Conservation (phyloP, 2,113 vertebrate species). For the Microcebus ravelobensis region DNA sequence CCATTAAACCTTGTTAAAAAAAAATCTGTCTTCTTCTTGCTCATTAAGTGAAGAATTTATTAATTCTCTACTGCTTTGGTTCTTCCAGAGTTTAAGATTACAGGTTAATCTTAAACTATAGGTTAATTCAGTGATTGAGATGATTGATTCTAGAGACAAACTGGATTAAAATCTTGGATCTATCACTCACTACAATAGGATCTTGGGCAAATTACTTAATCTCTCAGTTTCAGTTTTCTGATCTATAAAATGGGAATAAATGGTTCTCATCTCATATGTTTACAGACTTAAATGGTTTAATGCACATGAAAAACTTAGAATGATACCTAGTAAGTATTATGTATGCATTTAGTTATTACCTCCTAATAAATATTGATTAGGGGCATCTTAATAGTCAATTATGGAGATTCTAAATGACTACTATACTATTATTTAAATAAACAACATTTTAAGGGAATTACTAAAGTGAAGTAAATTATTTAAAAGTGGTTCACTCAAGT, state of each 20-base stretch:
- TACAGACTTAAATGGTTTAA: neutral
- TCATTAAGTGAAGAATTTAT: conserved; percentile 35
- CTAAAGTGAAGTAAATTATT: conserved; percentile 1
- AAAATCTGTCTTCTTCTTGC: neutral
- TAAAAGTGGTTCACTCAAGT: conserved; percentile 16
- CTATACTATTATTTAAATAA: conserved; percentile 9
- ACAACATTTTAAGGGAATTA: conserved; percentile 13
- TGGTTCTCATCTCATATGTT: neutral
- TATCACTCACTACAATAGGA: neutral
- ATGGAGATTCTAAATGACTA: neutral
- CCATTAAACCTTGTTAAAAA: neutral
- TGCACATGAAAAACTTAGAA: neutral
- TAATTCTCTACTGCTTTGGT: neutral
- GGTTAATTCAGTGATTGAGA: conserved; percentile 1
- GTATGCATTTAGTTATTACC: neutral
- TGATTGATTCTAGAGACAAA: conserved; percentile 31
- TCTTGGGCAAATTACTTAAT: neutral
- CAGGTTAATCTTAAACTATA: neutral
- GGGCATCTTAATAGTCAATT: conserved; percentile 22
- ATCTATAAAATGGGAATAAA: conserved; percentile 27
- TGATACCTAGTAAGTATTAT: neutral
- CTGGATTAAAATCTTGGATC: neutral
- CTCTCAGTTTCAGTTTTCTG: conserved; percentile 12
- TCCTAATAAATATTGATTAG: conserved; percentile 4
- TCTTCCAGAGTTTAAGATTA: neutral